These are phyloP conservation scores for Actinernus sp. DNA, from an alignment of 92 coral and sea anemone genomes.

Conservation along the genomic window DNA sequence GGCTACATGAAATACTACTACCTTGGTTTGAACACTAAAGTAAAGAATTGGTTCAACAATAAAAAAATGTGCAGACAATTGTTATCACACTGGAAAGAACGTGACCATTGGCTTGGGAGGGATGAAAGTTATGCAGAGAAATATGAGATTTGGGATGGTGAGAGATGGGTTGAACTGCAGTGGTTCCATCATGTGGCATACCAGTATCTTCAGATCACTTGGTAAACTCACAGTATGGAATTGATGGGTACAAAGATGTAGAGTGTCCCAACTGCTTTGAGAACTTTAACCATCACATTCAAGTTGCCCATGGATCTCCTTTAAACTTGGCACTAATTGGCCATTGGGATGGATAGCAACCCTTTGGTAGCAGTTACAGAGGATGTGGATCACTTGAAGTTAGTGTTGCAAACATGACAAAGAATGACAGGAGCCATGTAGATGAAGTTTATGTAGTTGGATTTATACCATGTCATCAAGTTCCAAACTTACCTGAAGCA, in stretches of 20 bases:
- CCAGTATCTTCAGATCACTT: constrained; percentile 44
- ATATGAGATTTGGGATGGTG: constrained; percentile 53
- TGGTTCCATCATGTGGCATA: constrained; percentile 59
- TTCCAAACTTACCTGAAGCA: constrained; percentile 51
- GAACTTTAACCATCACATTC: constrained; percentile 9
- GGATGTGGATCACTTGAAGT: constrained; percentile 71
- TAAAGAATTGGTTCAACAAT: constrained; percentile 45
- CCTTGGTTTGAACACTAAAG: constrained; percentile 39
- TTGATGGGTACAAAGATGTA: constrained; percentile 21
- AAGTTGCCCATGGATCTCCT: constrained; percentile 29
- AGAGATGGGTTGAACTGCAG: constrained; percentile 24
- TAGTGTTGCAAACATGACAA: constrained; percentile 53
- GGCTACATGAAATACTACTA: constrained; percentile 24
- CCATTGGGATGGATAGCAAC: constrained; percentile 63
- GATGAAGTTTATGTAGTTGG: constrained; percentile 68
- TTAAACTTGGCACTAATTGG: constrained; percentile 44
- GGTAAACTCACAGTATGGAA: constrained; percentile 10
- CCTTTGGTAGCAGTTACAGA: constrained; percentile 36
- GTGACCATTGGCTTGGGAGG: constrained; percentile 62
- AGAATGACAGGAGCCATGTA: constrained; percentile 55
- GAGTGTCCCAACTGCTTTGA: constrained; percentile 55
- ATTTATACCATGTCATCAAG: constrained; percentile 51
- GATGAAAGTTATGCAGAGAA: constrained; percentile 13
- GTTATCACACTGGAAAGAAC: constrained; percentile 64
- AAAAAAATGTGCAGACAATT: constrained; percentile 18